These are phyloP conservation scores for Caiman crocodilus DNA, from an alignment of 2,797 vertebrate species.

Conservation along the genomic window DNA sequence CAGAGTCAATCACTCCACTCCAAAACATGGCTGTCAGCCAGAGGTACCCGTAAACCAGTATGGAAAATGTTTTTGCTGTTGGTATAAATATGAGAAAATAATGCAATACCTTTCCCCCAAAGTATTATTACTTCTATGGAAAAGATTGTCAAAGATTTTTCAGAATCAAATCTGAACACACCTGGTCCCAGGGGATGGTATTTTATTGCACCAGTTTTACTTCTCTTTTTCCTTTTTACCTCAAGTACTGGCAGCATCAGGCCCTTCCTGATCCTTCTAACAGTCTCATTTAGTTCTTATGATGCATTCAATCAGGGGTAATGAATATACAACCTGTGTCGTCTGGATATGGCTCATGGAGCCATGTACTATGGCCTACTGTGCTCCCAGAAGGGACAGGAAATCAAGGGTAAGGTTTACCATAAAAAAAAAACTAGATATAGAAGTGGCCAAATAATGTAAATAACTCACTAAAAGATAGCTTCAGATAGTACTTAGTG, in stretches of 20 bases:
- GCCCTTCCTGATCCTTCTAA: not conserved
- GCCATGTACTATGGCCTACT: too few species aligned
- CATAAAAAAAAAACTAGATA: too few species aligned
- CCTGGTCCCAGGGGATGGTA: not conserved
- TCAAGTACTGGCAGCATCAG: not conserved
- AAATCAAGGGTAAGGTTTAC: too few species aligned
- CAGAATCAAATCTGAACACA: conserved; percentile 15
- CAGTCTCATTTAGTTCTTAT: conserved; percentile 31
- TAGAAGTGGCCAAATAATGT: too few species aligned
- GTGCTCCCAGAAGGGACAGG: too few species aligned
- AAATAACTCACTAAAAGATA: too few species aligned
- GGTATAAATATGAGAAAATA: not conserved
- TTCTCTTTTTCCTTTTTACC: too few species aligned
- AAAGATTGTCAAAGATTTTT: conserved; percentile 27
- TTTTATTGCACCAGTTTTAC: too few species aligned
- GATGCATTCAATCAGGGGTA: too few species aligned
- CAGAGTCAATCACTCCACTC: not conserved
- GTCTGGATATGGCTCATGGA: too few species aligned
- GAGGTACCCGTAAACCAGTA: not conserved
- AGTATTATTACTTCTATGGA: conserved; percentile 16
- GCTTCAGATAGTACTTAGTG: too few species aligned
- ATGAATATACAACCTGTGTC: too few species aligned
- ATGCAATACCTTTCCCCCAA: not conserved
- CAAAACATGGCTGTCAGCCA: not conserved
- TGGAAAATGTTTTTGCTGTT: not conserved